Conservation (phyloP, 2,797 vertebrate genomes). For the Morelia viridis region DNA sequence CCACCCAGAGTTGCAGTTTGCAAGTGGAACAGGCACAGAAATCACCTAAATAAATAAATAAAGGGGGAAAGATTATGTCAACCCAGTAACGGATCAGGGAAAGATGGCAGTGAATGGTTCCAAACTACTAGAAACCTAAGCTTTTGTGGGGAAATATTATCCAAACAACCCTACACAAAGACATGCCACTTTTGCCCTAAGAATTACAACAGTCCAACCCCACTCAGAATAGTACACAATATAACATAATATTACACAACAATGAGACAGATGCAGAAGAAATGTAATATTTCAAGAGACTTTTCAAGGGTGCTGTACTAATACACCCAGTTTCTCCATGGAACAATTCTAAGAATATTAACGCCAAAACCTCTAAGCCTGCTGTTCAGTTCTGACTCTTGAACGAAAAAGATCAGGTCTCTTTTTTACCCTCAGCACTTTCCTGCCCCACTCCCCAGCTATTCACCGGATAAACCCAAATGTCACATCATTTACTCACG, state of each 20-base stretch:
- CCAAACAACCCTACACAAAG: neutral
- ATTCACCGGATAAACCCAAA: slow-evolving; percentile 1
- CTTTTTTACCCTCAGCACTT: neutral
- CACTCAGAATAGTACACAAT: neutral
- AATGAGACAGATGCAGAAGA: neutral
- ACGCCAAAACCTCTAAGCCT: neutral
- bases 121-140: neutral
- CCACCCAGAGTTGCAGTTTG: neutral
- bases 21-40: neutral
- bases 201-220: neutral
- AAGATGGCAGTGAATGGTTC: neutral
- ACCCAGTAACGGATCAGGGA: neutral
- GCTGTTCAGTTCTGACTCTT: slow-evolving; percentile 12
- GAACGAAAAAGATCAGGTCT: slow-evolving; percentile 11
- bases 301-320: neutral
- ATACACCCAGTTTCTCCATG: neutral
- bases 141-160: neutral
- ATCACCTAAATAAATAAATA: neutral
- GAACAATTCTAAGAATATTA: slow-evolving; percentile 14
- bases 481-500: slow-evolving; percentile 3
- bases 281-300: neutral
- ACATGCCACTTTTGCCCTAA: too few relatives aligned
- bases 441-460: slow-evolving; percentile 1
- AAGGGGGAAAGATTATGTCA: neutral
- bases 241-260: neutral